Conservation (phyloP, 2,888 invertebrate species). For the Phengaris arion region DNA sequence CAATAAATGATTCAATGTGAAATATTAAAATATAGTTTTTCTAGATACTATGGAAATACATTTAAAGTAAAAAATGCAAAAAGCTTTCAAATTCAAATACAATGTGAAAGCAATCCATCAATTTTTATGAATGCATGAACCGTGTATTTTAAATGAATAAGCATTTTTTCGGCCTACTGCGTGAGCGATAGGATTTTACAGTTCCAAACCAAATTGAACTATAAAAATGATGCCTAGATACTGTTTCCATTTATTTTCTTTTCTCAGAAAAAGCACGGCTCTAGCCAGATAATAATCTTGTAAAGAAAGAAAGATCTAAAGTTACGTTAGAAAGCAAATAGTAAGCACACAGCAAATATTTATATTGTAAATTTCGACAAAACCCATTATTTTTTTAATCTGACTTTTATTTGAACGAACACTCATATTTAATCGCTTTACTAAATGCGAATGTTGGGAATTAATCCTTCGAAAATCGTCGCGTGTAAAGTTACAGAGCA, state of each 20-base stretch:
- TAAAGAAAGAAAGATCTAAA: too few relatives aligned
- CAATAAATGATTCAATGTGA: too few relatives aligned
- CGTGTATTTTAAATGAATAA: not conserved
- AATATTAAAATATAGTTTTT: too few relatives aligned
- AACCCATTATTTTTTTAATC: too few relatives aligned
- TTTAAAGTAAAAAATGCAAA: conserved; percentile 1
- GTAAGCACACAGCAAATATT: too few relatives aligned
- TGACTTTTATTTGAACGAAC: not conserved
- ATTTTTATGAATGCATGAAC: not conserved
- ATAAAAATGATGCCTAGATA: too few relatives aligned
- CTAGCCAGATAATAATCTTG: too few relatives aligned
- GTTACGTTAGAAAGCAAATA: too few relatives aligned
- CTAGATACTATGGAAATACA: too few relatives aligned
- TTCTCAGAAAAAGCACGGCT: too few relatives aligned
- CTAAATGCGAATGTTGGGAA: not conserved
- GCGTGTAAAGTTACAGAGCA: conserved; percentile 2
- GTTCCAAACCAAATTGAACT: not conserved
- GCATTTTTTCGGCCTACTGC: not conserved
- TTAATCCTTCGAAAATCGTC: not conserved
- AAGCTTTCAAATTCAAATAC: conserved; percentile 4
- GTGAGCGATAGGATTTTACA: not conserved
- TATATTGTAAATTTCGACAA: too few relatives aligned
- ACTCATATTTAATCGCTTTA: not conserved
- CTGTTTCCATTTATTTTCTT: too few relatives aligned
- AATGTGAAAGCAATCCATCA: not conserved